These are phyloP conservation scores for zebrafish (Danio rerio) DNA, from an alignment of 2,113 vertebrate species.

Conservation along the genomic window DNA sequence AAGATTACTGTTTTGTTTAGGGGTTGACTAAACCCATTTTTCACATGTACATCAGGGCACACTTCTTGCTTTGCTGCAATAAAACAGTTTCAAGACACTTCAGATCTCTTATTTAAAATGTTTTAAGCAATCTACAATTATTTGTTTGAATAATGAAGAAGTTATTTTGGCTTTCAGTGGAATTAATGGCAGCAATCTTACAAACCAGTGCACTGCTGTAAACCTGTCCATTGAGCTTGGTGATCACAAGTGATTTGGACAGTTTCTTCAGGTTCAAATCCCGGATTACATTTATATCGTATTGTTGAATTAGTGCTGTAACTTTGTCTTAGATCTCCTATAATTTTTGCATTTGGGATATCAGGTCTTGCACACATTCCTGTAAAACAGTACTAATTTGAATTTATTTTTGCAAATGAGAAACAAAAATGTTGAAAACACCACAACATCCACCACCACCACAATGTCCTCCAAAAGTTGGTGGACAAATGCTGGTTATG, in stretches of 20 bases:
- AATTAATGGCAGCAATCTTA: no score
- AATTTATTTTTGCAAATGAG: no score
- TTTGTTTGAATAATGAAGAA: no score
- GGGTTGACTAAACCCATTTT: background rate
- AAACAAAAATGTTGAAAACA: no score
- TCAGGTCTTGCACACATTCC: background rate
- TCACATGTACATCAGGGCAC: rapidly evolving
- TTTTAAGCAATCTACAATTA: no score
- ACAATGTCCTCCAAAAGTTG: background rate
- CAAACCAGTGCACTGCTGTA: background rate
- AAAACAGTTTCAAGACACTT: background rate
- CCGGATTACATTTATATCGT: background rate
- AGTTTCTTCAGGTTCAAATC: background rate
- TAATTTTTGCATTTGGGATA: background rate
- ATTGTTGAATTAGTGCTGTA: background rate
- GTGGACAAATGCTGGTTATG: background rate
- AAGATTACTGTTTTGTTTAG: background rate
- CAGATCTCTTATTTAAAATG: background rate
- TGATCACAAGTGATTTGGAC: background rate
- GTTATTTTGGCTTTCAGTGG: no score
- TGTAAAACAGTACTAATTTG: no score
- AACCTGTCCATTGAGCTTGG: background rate
- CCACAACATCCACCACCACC: no score
- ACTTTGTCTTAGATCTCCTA: background rate
- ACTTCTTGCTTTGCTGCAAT: background rate